A percentile compares a stretch with the other conserved stretches of the same genome.
Evolutionary conservation across 2,797 vertebrate species (phyloP).

Genomic region (Amblyraja radiata): DNA sequence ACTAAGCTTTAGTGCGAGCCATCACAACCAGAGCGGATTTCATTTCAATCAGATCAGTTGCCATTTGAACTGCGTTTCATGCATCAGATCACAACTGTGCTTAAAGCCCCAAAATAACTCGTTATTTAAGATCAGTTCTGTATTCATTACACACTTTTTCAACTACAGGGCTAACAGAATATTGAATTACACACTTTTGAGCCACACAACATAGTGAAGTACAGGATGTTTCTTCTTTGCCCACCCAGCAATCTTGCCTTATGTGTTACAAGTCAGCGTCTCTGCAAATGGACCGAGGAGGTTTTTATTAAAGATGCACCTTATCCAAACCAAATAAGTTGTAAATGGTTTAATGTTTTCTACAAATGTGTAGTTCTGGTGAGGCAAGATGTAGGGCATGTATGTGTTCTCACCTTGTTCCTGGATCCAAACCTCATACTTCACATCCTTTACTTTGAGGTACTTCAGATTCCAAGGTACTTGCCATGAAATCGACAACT

Average conservation of each 20-base stretch:
- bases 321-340: constrained; percentile 94
- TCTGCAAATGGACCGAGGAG: constrained; percentile 93
- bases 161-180: constrained; percentile 23
- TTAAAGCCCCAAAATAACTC: constrained; percentile 11
- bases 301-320: constrained; percentile 93
- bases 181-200: constrained; percentile 23
- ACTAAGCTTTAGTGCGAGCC: background rate
- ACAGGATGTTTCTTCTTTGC: background rate
- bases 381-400: constrained; percentile 89
- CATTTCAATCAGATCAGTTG: background rate
- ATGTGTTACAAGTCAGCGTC: constrained; percentile 87
- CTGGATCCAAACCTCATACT: constrained; percentile 97
- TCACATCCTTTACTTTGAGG: constrained; percentile 88
- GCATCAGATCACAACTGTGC: background rate
- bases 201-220: constrained; percentile 20
- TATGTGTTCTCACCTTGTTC: constrained; percentile 98
- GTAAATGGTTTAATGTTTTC: constrained; percentile 98
- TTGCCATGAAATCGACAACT: constrained; percentile 87
- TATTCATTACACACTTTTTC: constrained; percentile 10
- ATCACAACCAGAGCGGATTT: background rate
- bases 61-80: constrained; percentile 9
- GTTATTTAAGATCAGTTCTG: constrained; percentile 20
- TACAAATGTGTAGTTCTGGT: constrained; percentile 95
- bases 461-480: constrained; percentile 96
- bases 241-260: constrained; percentile 43